Conservation (phyloP, 2,797 vertebrate species). For the Lepilemur ruficaudatus region DNA sequence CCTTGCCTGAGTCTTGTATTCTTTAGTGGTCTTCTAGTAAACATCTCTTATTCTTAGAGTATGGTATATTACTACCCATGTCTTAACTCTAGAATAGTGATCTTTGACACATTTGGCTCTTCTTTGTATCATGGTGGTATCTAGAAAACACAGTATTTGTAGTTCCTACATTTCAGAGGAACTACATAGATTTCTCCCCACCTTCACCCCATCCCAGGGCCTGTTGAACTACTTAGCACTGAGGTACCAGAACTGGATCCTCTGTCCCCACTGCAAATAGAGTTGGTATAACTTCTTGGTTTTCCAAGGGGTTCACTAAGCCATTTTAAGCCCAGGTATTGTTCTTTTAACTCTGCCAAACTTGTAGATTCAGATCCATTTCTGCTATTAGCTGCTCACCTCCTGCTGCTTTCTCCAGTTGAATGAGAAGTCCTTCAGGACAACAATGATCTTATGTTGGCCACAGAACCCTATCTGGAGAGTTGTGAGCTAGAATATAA, state of each 20-base stretch:
- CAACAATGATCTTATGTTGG: background rate
- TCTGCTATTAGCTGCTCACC: background rate
- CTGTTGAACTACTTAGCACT: background rate
- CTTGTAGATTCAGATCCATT: constrained; percentile 5
- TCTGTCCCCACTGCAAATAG: background rate
- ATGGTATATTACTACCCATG: background rate
- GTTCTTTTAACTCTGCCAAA: background rate
- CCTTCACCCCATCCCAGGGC: background rate
- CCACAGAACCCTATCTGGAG: background rate
- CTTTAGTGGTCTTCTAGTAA: background rate
- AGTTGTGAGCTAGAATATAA: background rate
- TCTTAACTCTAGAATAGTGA: constrained; percentile 8
- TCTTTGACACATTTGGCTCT: background rate
- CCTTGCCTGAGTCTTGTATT: background rate
- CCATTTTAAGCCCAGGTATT: background rate
- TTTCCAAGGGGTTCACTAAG: background rate
- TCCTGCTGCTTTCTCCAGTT: background rate
- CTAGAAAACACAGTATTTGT: background rate
- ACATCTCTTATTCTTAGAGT: background rate
- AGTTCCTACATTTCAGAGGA: background rate
- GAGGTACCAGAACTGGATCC: background rate
- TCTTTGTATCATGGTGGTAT: background rate
- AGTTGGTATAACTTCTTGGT: background rate
- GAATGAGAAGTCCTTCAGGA: background rate
- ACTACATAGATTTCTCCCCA: background rate